Evolutionary conservation across 2,888 invertebrate genomes (phyloP), one percentile per base, ranked within the genome.

Genomic region (Cyclophora punctaria): DNA sequence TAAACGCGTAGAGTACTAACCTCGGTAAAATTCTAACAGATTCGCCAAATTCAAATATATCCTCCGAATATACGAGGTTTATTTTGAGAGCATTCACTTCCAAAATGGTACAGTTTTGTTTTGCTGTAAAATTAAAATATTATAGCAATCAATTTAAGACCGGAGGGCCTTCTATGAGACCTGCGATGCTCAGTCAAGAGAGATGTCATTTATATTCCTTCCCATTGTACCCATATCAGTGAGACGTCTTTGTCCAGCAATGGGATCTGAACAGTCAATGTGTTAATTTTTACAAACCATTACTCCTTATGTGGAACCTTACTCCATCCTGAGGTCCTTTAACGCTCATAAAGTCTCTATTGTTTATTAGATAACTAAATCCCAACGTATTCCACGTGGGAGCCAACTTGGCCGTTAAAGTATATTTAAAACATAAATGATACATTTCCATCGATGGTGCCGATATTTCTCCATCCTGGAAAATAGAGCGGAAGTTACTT

Each of bases 11-110:
- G 20, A 20, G 5, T 37, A 37, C 37, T 5, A 37, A 85, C 86
- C 86, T 86, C 7, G 86, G 86, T 43, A 87, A 60, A 44, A 87
- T 80, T 62, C 80, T 71, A 50, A 85, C 71, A 67, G 70, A 78
- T 59, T 84, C 81, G 34, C 84, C 85, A 6, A 77, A 62, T 34
- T 52, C 46, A 52, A 69, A 78, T 34, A 66, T 66, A 48, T 75
- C 70, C 7, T 79, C 67, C 0, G 68, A 58, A 55, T 62, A 66
- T 35, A 76, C 66, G 20, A 85, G 63, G 58, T 80, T 71, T 48
- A 85, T 76, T 63, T 80, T 85, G 2, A 86, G 65, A 2, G 83
- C 73, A 57, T 79, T 78, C 45, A 83, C 34, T 58, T 76, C 63
- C 5, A 85, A 41, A 20, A 54, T 57, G 5, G 73, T 79, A n/a